Conservation (phyloP, 1,140 invertebrate species). For the Cydia strobilella region DNA sequence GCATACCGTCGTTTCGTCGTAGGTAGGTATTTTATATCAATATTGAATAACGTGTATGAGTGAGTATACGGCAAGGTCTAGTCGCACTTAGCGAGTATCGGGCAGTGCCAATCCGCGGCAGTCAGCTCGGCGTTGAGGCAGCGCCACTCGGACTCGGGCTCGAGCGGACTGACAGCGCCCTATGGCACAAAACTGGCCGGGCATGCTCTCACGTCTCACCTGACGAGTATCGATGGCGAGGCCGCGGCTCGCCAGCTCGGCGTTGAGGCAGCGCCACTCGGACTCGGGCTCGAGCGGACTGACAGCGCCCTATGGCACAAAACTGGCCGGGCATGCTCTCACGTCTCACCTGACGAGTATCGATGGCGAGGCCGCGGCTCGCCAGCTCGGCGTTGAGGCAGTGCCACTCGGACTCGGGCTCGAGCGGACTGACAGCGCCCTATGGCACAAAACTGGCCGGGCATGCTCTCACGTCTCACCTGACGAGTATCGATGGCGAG, state of each 20-base stretch:
- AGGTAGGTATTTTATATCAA: too few relatives aligned
- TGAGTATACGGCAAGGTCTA: too few relatives aligned
- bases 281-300: slow-evolving; percentile 55
- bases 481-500: background rate
- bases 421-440: slow-evolving; percentile 43
- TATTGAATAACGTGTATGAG: too few relatives aligned
- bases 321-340: too few relatives aligned
- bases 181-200: too few relatives aligned
- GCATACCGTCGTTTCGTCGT: too few relatives aligned
- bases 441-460: slow-evolving; percentile 65
- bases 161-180: slow-evolving; percentile 44
- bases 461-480: slow-evolving; percentile 47
- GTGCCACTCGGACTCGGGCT: slow-evolving; percentile 60
- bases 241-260: background rate
- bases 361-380: background rate
- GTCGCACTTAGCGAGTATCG: too few relatives aligned
- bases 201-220: slow-evolving; percentile 53
- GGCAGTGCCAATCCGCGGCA: too few relatives aligned
- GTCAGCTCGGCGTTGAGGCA: slow-evolving; percentile 55
- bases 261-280: slow-evolving; percentile 67
- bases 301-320: too few relatives aligned
- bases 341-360: slow-evolving; percentile 57
- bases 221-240: slow-evolving; percentile 38
- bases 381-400: slow-evolving; percentile 55
- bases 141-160: slow-evolving; percentile 61